Evolutionary conservation across 2,797 vertebrate genomes (phyloP).

Genomic region (Melanotaenia nigrans): DNA sequence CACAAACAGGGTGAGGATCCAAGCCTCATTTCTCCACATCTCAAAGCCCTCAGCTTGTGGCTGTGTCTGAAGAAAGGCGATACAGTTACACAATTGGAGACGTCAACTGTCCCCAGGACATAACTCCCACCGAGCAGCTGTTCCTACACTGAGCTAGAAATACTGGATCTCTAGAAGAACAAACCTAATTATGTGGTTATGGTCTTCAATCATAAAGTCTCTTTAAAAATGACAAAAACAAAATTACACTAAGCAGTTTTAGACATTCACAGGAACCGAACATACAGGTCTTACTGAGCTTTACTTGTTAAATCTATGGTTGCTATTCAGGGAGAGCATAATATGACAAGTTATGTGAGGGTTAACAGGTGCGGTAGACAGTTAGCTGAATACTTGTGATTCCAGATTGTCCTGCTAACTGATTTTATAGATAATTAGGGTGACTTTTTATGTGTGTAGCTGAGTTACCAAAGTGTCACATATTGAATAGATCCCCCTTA

Average conservation of each 20-base stretch:
- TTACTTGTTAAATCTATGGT: conserved; percentile 7
- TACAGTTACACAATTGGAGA: conserved; percentile 66
- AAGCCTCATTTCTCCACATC: conserved; percentile 49
- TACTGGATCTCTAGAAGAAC: conserved; percentile 16
- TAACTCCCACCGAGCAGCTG: conserved; percentile 68
- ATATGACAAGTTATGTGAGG: conserved; percentile 6
- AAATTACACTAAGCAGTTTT: neutral
- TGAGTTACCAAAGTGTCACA: neutral
- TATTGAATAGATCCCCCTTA: neutral
- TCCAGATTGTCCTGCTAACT: neutral
- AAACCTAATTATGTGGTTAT: conserved; percentile 11
- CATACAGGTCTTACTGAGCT: neutral
- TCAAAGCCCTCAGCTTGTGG: conserved; percentile 62
- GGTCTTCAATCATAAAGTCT: neutral
- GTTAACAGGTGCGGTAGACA: conserved; percentile 58
- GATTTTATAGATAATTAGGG: neutral
- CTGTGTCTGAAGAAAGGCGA: conserved; percentile 49
- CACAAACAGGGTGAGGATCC: conserved; percentile 52
- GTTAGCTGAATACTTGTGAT: conserved; percentile 14
- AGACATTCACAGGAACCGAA: neutral
- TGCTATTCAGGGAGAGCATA: conserved; percentile 8
- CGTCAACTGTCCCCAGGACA: conserved; percentile 58
- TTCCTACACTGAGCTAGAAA: conserved; percentile 44
- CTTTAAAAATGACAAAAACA: neutral
- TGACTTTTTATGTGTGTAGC: neutral